Base-by-base conservation (phyloP, 2,888 invertebrate genomes). In the Netelia melanura region DNA sequence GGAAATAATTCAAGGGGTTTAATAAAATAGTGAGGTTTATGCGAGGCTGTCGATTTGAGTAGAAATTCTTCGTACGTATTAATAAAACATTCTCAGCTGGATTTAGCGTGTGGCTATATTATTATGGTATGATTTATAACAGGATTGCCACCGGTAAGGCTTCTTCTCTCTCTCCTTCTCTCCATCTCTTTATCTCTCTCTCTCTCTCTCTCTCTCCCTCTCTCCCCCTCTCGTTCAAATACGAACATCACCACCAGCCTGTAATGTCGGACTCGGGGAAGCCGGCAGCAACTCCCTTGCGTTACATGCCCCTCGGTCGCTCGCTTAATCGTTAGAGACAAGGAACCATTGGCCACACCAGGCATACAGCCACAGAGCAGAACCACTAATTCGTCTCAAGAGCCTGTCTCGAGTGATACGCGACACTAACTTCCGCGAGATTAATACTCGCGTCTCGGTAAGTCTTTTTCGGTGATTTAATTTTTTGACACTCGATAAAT, bases 121-220 rank as follows among this genome's bases (percentile, higher is more conserved):
- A 90, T 89, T 86, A 86, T 86, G 85, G 80, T 79, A 79, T 83
- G 86, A 90, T 91, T 91, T 67, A 81, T 90, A 91, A 91, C 89
- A 89, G 89, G 90, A 91, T 90, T 88, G 81, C 89, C 89, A 91
- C 88, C 88, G 87, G 86, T 90, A 89, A 83, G 90, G 91, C 90
- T 84, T 87, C 90, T 30, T 90, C 89, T 84, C 83, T 87, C 76
- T 83, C 86, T 85, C 48, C 14, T 11, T 43, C 76, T 82, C 86
- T 85, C 48, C 5, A 10, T 43, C 90, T 84, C 86, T 90, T 0
- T 90, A 88, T 84, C 83, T 87, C 74, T 83, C 85, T 85, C 48
- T 23, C 10, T 17, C 90, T 82, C 86, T 90, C 30, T 90, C 89
- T 84, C 83, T 87, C 76, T 84, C 83, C 86, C 76, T 23, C 21